A percentile compares a stretch with the other conserved stretches of the same genome.
phyloP scores from a whole-genome alignment of 2,888 invertebrate genomes.

The Drosophila neotestacea region DNA sequence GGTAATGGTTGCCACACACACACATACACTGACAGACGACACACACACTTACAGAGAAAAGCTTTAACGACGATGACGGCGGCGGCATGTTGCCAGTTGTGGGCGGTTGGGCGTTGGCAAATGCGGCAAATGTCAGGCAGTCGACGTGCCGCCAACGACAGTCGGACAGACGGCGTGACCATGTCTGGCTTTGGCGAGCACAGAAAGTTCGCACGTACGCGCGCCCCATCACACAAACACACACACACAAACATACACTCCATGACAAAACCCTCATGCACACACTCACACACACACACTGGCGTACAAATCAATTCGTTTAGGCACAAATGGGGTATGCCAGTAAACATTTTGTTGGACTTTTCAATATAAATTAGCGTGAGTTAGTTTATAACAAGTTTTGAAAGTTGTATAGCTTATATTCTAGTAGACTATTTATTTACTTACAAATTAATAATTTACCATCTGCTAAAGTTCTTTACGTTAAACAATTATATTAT shows the following conservation, averaged over 20 bases:
- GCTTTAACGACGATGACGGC: slow-evolving; percentile 70
- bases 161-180: slow-evolving; percentile 73
- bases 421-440: not conserved
- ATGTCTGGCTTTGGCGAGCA: slow-evolving; percentile 79
- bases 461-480: too few species aligned
- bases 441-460: too few species aligned
- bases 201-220: slow-evolving; percentile 74
- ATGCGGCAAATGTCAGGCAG: slow-evolving; percentile 80
- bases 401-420: not conserved
- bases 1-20: slow-evolving; percentile 77
- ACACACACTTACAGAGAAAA: slow-evolving; percentile 48
- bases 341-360: slow-evolving; percentile 55
- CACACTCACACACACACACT: slow-evolving; percentile 43
- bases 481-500: too few species aligned
- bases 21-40: slow-evolving; percentile 36
- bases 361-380: not conserved
- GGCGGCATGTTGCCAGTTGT: slow-evolving; percentile 79
- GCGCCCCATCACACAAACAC: slow-evolving; percentile 53
- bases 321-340: slow-evolving; percentile 71
- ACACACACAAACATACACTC: slow-evolving; percentile 39
- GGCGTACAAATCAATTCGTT: slow-evolving; percentile 78
- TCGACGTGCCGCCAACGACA: slow-evolving; percentile 72
- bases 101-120: slow-evolving; percentile 73
- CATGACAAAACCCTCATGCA: slow-evolving; percentile 19
- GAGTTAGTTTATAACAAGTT: not conserved